Base-by-base conservation (phyloP, 2,113 vertebrate species). In the Pedionomus torquatus region DNA sequence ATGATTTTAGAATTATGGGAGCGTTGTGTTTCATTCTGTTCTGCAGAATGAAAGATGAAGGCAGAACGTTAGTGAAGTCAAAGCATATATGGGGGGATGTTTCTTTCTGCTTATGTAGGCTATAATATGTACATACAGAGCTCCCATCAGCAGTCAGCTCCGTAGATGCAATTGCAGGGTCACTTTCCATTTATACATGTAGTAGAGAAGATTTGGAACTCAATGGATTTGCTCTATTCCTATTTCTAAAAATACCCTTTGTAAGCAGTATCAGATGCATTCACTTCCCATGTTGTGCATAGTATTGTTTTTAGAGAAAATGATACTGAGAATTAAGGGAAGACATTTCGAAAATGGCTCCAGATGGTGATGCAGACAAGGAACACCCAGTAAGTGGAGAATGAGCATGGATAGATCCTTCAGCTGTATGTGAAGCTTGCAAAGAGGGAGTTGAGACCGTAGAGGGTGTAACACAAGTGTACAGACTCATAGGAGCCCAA, bases 401-500 rank as follows among this genome's bases (percentile, higher is more conserved):
- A 30, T 0, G 2, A 30, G 54, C 13, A 4, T 28, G n/a, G n/a
- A 8, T 33, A 25, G 43, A 52, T 75, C 84, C 66, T 64, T 51
- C 74, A 86, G 12, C 65, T 26, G 1, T 3, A 1, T 8, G 7
- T 4, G 8, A 30, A 48, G 44, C 89, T 28, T 19, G 51, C 25
- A 60, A 51, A 49, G 51, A 71, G 21, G 2, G 13, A 52, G 20
- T 30, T 2, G 7, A 39, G 55, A 8, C 61, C 0, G 0, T 3
- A 14, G 83, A 52, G 51, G 51, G 20, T 84, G 37, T 8, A 26
- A 13, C 44, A 31, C 5, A 46, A 10, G 35, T 6, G 0, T 21
- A 8, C 0, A 0, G 43, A 31, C 52, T 23, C 16, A 11, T 21
- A 25, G 43, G 17, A 90, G 63, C 75, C 68, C 0, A 0, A 5